These are phyloP conservation scores for Ellobium chinense DNA, from an alignment of 2,888 invertebrate genomes.

Conservation along the genomic window DNA sequence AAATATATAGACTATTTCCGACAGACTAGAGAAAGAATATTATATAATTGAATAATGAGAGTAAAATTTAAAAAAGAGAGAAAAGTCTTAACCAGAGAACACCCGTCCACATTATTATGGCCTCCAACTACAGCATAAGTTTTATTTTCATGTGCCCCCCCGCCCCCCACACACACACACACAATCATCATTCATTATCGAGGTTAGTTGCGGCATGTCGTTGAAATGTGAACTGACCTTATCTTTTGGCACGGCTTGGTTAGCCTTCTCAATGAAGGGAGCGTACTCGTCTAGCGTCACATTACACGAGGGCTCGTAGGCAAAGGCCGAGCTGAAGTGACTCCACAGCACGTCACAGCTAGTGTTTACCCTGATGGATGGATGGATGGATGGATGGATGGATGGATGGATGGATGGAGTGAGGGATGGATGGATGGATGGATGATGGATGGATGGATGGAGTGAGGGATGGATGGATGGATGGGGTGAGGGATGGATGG, in stretches of 20 bases:
- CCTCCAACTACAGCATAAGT: too few relatives aligned
- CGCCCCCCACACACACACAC: too few relatives aligned
- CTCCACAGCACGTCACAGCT: slow-evolving; percentile 45
- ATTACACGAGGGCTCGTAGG: slow-evolving; percentile 44
- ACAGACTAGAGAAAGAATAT: too few relatives aligned
- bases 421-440: not conserved
- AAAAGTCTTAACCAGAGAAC: too few relatives aligned
- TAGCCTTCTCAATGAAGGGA: slow-evolving; percentile 44
- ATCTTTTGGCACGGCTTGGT: slow-evolving; percentile 50
- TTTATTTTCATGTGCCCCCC: too few relatives aligned
- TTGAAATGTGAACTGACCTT: slow-evolving; percentile 55
- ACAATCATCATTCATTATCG: not conserved
- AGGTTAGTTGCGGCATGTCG: not conserved
- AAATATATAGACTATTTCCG: too few relatives aligned
- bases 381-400: slow-evolving; percentile 11
- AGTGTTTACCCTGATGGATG: slow-evolving; percentile 13
- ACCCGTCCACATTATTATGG: too few relatives aligned
- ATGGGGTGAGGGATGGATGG: not conserved
- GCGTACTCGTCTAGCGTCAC: slow-evolving; percentile 44
- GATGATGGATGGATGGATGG: not conserved
- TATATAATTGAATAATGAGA: too few relatives aligned
- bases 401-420: not conserved
- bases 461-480: not conserved
- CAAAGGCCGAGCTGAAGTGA: slow-evolving; percentile 50
- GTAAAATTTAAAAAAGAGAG: too few relatives aligned